Evolutionary conservation across 2,888 invertebrate species (phyloP).

Genomic region (Antheraea assamensis): DNA sequence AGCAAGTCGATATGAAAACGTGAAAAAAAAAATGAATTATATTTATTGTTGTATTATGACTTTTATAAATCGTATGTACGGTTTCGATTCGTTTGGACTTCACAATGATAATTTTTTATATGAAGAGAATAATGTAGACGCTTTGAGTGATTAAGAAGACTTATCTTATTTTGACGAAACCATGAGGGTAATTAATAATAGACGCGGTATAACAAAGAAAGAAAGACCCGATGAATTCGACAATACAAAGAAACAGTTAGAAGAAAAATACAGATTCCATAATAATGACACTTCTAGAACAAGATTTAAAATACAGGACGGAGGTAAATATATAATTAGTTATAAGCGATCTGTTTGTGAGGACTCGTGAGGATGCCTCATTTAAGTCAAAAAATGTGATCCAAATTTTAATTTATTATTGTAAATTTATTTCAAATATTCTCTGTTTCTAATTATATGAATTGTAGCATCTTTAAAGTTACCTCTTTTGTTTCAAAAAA

Average conservation of each 20-base stretch:
- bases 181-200: slow-evolving; percentile 1
- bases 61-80: neutral
- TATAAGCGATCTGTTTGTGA: too few species aligned
- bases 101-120: neutral
- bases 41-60: neutral
- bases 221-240: slow-evolving; percentile 36
- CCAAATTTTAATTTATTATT: too few species aligned
- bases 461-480: too few species aligned
- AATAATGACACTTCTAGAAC: slow-evolving; percentile 61
- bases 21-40: neutral
- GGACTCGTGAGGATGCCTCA: too few species aligned
- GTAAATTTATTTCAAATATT: too few species aligned
- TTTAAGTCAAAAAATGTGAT: too few species aligned
- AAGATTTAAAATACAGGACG: slow-evolving; percentile 56
- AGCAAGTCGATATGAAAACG: neutral
- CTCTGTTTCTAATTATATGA: too few species aligned
- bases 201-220: slow-evolving; percentile 19
- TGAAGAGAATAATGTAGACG: neutral
- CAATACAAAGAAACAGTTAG: slow-evolving; percentile 54
- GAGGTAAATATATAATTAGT: slow-evolving; percentile 31
- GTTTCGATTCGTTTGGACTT: neutral
- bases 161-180: neutral
- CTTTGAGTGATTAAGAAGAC: neutral
- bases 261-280: slow-evolving; percentile 68
- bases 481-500: too few species aligned